A percentile compares a stretch with the other conserved stretches of the same genome.
Evolutionary conservation across 2,888 invertebrate species (phyloP).

Genomic region (Desoria tigrina): DNA sequence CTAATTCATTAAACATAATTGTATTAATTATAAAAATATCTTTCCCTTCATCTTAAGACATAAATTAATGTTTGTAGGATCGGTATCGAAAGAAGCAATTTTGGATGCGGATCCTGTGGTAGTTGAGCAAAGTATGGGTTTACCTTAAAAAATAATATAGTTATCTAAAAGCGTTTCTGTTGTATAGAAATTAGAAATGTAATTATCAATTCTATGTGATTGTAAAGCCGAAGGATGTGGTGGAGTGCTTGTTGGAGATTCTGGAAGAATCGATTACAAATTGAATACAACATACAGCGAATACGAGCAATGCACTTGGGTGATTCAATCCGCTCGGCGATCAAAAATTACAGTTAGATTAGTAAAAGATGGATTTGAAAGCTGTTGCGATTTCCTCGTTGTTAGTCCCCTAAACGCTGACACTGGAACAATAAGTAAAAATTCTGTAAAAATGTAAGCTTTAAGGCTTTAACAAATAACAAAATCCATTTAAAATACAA

Average conservation of each 20-base stretch:
- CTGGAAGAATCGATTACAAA: slow-evolving; percentile 35
- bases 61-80: too few relatives aligned
- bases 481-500: not conserved
- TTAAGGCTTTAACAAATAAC: not conserved
- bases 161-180: too few relatives aligned
- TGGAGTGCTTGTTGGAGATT: slow-evolving; percentile 25
- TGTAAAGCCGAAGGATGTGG: slow-evolving; percentile 33
- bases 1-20: too few relatives aligned
- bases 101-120: too few relatives aligned
- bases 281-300: slow-evolving; percentile 26
- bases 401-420: slow-evolving; percentile 6
- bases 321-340: slow-evolving; percentile 18
- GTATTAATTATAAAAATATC: too few relatives aligned
- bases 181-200: too few relatives aligned
- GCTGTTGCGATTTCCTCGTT: slow-evolving; percentile 37
- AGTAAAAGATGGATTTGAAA: slow-evolving; percentile 39
- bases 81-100: too few relatives aligned
- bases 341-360: slow-evolving; percentile 29
- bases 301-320: slow-evolving; percentile 40
- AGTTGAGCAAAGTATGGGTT: too few relatives aligned
- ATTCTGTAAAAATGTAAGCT: not conserved
- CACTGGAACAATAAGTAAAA: slow-evolving; percentile 14
- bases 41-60: too few relatives aligned
- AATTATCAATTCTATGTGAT: too few relatives aligned
- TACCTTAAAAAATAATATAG: too few relatives aligned